Conservation (phyloP, 2,113 vertebrate genomes). For the Channa argus region DNA sequence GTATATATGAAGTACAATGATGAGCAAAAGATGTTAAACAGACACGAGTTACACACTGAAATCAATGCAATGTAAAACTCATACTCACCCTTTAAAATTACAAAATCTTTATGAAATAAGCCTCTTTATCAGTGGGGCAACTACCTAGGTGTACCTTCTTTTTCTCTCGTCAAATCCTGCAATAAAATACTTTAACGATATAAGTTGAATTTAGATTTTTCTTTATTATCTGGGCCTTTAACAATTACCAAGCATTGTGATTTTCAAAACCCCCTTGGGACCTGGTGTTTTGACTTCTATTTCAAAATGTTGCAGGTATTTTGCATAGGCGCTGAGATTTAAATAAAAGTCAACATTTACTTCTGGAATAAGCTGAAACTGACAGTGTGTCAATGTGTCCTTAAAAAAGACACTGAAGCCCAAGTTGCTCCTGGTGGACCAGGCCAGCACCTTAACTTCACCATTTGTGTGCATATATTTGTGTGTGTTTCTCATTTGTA, state of each 20-base stretch:
- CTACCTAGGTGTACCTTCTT: background rate
- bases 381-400: too few species aligned
- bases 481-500: too few species aligned
- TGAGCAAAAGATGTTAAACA: background rate
- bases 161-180: too few species aligned
- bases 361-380: too few species aligned
- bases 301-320: background rate
- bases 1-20: too few species aligned
- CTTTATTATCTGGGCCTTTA: background rate
- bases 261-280: background rate
- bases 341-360: too few species aligned
- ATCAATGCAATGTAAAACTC: background rate
- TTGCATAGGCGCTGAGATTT: background rate
- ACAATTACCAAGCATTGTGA: background rate
- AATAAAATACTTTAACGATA: background rate
- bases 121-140: background rate
- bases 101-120: background rate
- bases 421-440: too few species aligned
- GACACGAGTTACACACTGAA: background rate
- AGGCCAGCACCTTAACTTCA: too few species aligned
- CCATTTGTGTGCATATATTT: too few species aligned
- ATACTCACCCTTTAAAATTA: too few species aligned
- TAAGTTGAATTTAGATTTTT: background rate
- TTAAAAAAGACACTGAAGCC: too few species aligned
- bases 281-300: background rate